Percentiles rank a stretch among this genome's conserved stretches.
Conservation (phyloP, 2,797 vertebrate species). For the Streptopelia turtur region DNA sequence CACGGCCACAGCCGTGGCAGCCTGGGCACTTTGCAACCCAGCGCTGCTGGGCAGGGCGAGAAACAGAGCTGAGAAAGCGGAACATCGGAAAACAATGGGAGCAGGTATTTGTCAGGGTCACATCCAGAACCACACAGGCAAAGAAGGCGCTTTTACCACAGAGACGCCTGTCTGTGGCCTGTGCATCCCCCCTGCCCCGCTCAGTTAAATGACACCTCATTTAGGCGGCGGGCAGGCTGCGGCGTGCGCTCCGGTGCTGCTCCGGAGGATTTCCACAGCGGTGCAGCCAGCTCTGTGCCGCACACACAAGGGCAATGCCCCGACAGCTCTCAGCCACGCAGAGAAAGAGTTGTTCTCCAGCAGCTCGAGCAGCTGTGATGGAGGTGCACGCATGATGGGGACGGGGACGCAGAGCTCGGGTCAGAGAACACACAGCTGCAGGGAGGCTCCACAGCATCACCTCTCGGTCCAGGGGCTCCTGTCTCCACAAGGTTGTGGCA, state of each 20-base stretch:
- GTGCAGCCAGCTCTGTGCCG: neutral
- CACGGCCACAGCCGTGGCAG: too few species aligned
- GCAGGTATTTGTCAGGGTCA: neutral
- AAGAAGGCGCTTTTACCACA: neutral
- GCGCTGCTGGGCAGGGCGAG: neutral
- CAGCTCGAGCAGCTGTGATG: neutral
- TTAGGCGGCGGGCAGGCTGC: neutral
- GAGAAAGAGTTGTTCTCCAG: neutral
- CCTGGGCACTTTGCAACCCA: too few species aligned
- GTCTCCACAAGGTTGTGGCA: neutral
- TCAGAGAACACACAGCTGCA: neutral
- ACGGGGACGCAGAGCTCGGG: neutral
- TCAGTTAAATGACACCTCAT: neutral
- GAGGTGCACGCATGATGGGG: neutral
- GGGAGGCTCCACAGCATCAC: neutral
- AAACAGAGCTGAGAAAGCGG: neutral
- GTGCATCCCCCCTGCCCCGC: neutral
- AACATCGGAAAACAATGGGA: neutral
- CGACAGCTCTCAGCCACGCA: rapidly evolving
- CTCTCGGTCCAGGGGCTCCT: neutral
- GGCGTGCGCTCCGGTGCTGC: neutral
- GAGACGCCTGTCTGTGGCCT: rapidly evolving
- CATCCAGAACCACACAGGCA: neutral
- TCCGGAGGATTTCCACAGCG: neutral
- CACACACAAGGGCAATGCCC: neutral